These are phyloP conservation scores for Pyrocoelia pectoralis DNA, from an alignment of 2,888 invertebrate species.

Conservation along the genomic window DNA sequence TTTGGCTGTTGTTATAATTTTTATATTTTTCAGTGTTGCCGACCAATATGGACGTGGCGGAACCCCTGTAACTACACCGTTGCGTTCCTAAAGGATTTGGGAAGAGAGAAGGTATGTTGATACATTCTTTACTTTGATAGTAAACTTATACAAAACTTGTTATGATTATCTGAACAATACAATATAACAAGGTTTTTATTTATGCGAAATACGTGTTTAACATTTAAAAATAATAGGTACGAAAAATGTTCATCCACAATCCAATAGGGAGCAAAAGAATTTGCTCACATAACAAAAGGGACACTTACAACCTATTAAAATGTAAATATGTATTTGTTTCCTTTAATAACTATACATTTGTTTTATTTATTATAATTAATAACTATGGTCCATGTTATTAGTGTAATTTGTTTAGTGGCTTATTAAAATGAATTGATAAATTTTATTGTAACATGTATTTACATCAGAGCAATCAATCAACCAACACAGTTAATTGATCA, in stretches of 20 bases:
- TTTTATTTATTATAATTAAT: conserved; percentile 30
- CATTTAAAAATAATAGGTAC: background rate
- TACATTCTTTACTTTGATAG: conserved; percentile 1
- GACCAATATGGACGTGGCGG: too few relatives aligned
- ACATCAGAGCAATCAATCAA: conserved; percentile 48
- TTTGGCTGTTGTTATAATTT: too few relatives aligned
- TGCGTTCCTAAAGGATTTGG: background rate
- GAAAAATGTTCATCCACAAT: background rate
- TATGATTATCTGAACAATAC: background rate
- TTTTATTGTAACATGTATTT: conserved; percentile 52
- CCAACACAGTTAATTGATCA: conserved; percentile 42
- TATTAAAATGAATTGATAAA: conserved; percentile 41
- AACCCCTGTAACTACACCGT: too few relatives aligned
- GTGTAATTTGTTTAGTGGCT: conserved; percentile 28
- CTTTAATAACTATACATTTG: conserved; percentile 29
- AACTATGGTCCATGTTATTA: conserved; percentile 35
- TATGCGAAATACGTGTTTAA: background rate
- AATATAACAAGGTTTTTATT: conserved; percentile 1
- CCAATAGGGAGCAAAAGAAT: conserved; percentile 31
- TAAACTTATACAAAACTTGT: conserved; percentile 4
- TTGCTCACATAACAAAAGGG: conserved; percentile 31
- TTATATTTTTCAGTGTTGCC: too few relatives aligned
- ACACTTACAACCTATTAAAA: conserved; percentile 37
- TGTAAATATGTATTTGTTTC: conserved; percentile 35
- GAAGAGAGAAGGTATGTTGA: conserved; percentile 1